phyloP scores from a whole-genome alignment of 2,888 invertebrate genomes.

The Phoenoteleia sp. region DNA sequence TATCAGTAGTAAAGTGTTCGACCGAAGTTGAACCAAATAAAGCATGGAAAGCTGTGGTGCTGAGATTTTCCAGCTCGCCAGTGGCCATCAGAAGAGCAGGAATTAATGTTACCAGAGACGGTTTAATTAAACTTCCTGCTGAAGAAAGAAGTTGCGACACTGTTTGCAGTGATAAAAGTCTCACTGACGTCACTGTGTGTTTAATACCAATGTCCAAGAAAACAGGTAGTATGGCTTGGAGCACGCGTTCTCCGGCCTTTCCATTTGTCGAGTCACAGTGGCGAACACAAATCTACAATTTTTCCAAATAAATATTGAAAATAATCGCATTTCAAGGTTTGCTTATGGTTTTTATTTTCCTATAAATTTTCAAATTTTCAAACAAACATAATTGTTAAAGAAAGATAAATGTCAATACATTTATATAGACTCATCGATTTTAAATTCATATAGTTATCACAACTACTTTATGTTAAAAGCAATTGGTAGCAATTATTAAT shows the following conservation, averaged over 20 bases:
- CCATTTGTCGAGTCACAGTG: constrained; percentile 91
- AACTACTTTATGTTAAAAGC: no score
- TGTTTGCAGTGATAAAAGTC: constrained; percentile 94
- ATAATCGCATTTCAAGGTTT: no score
- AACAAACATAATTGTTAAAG: no score
- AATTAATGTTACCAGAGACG: constrained; percentile 93
- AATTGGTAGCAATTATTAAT: no score
- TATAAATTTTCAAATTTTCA: no score
- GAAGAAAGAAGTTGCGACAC: constrained; percentile 95
- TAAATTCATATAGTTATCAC: no score
- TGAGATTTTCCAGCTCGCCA: constrained; percentile 92
- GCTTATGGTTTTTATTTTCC: no score
- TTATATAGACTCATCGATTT: no score
- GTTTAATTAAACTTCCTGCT: constrained; percentile 93
- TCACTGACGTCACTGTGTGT: constrained; percentile 92
- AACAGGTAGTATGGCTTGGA: constrained; percentile 93
- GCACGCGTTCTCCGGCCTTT: constrained; percentile 91
- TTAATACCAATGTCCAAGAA: constrained; percentile 93
- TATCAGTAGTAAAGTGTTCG: constrained; percentile 96
- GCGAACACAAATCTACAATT: constrained; percentile 90
- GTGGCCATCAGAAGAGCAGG: constrained; percentile 95
- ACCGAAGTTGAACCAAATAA: constrained; percentile 90
- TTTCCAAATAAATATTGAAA: neutral
- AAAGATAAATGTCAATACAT: no score
- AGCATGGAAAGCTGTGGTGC: constrained; percentile 92